These are phyloP conservation scores for Hozukius guyotensis DNA, from an alignment of 2,797 vertebrate species.

Conservation along the genomic window DNA sequence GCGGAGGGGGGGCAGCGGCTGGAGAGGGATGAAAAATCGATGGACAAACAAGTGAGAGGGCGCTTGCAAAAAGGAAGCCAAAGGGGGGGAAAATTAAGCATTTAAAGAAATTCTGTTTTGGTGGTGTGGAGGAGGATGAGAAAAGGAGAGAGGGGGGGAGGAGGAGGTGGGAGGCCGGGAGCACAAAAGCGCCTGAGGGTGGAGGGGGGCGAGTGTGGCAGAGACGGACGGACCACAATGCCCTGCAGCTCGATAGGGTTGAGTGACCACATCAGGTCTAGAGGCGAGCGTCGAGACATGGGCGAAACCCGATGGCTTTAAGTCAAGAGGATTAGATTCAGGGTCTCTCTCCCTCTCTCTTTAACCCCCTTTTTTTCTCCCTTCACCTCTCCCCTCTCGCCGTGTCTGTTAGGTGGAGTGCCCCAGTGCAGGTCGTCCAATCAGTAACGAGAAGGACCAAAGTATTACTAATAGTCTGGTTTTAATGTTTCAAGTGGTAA, in stretches of 20 bases:
- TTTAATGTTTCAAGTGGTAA: conserved; percentile 88
- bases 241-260: conserved; percentile 83
- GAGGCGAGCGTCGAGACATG: conserved; percentile 72
- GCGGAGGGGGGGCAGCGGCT: conserved; percentile 53
- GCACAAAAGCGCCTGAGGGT: conserved; percentile 74
- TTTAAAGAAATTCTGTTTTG: conserved; percentile 82
- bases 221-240: conserved; percentile 77
- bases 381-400: not conserved
- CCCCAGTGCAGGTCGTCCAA: conserved; percentile 63
- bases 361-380: conserved; percentile 30
- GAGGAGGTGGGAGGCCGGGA: conserved; percentile 22
- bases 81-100: conserved; percentile 79
- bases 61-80: conserved; percentile 73
- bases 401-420: conserved; percentile 46
- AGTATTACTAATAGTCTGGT: conserved; percentile 88
- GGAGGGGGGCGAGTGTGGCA: conserved; percentile 57
- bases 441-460: conserved; percentile 80
- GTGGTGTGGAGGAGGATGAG: conserved; percentile 60
- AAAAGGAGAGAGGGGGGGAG: conserved; percentile 23
- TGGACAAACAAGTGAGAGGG: conserved; percentile 82
- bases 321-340: conserved; percentile 80
- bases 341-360: conserved; percentile 56
- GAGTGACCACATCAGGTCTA: conserved; percentile 83
- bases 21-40: conserved; percentile 82
- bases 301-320: conserved; percentile 75